Base-by-base conservation (phyloP, 2,888 invertebrate genomes). In the Abrostola tripartita region DNA sequence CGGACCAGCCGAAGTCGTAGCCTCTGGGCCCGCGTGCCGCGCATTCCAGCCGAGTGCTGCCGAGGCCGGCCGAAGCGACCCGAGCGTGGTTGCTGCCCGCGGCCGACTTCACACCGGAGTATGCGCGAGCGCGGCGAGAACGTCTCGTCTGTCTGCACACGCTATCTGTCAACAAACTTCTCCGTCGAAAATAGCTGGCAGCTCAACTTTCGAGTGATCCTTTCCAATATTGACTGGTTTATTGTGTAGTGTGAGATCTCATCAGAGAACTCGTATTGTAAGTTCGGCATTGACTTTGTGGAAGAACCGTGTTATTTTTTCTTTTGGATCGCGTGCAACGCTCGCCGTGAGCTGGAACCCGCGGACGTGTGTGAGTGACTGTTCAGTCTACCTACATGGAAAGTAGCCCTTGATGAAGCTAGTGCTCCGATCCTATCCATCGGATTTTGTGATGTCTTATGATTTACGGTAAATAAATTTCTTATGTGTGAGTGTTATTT, bases 81-180 rank as follows among this genome's bases (percentile, higher is more conserved):
- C 92, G 91, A 90, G 77, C 83, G 83, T 66, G 76, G 76, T 68
- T 65, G 64, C 75, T 81, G 85, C 81, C 88, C 88, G 94, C 89
- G 87, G 92, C 94, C 90, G 92, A 94, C 94, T 94, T 94, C 94
- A 94, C 93, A 93, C 90, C 87, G 90, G 85, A 91, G 88, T 85
- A 88, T 93, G 94, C 94, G 94, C 94, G 94, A 92, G 94, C 93
- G 94, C 92, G 89, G 90, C 88, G 90, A 88, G 89, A 90, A 94
- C 94, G 93, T 94, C 90, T 92, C 87, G 92, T 87, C 86, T 85
- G 88, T 87, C 87, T 85, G 87, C 86, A 84, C 85, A 85, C 85
- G 87, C 83, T 88, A 89, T 89, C 92, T 94, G 94, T 94, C 94
- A 94, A 94, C 94, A 93, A 93, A 92, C 89, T 90, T 89, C 87